Evolutionary conservation across 2,888 invertebrate species (phyloP), one percentile per base, ranked within the genome.

Genomic region (Cataglyphis rosenhaueri): DNA sequence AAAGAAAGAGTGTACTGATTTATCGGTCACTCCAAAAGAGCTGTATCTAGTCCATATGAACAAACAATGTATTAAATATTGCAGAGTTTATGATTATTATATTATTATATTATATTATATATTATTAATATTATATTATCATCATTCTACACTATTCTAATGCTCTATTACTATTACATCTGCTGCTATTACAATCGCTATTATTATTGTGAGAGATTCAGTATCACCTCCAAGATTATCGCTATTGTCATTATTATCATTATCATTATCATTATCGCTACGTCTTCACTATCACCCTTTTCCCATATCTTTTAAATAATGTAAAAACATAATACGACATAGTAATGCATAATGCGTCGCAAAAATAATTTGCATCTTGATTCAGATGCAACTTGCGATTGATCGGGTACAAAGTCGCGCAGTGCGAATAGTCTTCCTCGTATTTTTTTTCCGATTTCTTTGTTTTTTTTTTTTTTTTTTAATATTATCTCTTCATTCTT

Each of bases 21-120:
- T 81, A 73, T 87, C 83, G 70, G 73, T 85, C 82, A 83, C 84
- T 88, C 82, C 44, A 55, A 75, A 85, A 85, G 85, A 87, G 86
- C 90, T 92, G 91, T 91, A 92, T 94, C 94, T 94, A 94, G 94
- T 94, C 94, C 91, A 91, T 93, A 91, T 92, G 91, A 93, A 93
- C 92, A 92, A 93, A 92, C 57, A 74, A 48, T 93, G 92, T 93
- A 93, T 93, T 93, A 91, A 93, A 91, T 92, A 89, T 93, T 92
- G 91, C 92, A 93, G 92, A 93, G 93, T 93, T 93, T 92, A 93
- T 92, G 90, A 92, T 88, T 89, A 92, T 89, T 88, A 91, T 91
- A 90, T 85, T 84, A 52, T 52, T 66, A 91, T 88, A 35, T 35
- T 35, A 6, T 85, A 88, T 84, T 84, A 88, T 84, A 88, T 79